Evolutionary conservation across 2,797 vertebrate species (phyloP), one percentile per base, ranked within the genome.

Genomic region (Mastacembelus armatus): DNA sequence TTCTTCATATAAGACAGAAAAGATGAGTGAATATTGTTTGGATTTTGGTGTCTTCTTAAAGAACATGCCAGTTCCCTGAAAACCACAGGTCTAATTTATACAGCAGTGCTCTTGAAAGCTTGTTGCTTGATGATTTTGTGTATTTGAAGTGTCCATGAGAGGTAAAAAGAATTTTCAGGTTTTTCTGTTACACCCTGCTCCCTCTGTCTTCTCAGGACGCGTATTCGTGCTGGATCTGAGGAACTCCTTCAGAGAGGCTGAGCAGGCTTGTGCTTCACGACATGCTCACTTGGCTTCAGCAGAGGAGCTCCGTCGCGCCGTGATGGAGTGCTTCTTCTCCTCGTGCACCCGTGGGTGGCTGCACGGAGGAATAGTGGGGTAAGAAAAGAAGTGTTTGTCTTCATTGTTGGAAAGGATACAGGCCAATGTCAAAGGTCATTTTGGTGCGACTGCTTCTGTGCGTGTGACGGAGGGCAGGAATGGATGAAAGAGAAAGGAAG

Each of bases 271-370:
- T 91, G 94, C 86, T 64, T 66, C 78, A 55, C 92, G 86, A 57
- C 92, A 89, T 0, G 95, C 96, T 52, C 95, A 91, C 72, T 81
- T 98, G 87, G 96, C 93, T 18, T 95, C 95, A 1, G 89, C 81
- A 3, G 94, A 93, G 7, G 95, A 98, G 79, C 92, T 99, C 71
- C 94, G 65, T 63, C 93, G 92, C 7, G 93, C 95, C 18, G 93
- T 98, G 80, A 74, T 77, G 67, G 95, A 96, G 62, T 99, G 97
- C 59, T 90, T 95, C 76, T 95, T 96, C 1, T 65, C 94, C 0
- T 74, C 82, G 8, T 99, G 97, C 73, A 92, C 95, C 66, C 94
- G 85, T 0, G 96, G 96, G 68, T 98, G 97, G 97, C 92, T 99
- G 1, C 88, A 93, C 0, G 95, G 94, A 0, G 94, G 94, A 79